Conservation (phyloP, 2,888 invertebrate genomes). For the Stramonita haemastoma region DNA sequence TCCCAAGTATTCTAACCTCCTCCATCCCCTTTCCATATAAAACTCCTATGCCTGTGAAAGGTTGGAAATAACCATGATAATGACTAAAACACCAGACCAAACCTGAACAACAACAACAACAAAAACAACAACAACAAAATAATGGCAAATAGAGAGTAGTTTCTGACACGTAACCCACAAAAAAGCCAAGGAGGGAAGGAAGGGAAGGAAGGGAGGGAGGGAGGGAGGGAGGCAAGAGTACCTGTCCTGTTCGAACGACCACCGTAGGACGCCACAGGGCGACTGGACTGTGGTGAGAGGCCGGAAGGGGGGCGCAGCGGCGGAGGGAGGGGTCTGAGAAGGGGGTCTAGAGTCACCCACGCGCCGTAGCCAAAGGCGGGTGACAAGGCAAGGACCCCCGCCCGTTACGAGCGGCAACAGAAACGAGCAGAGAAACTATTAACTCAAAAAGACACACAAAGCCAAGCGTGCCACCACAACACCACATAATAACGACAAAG, state of each 20-base stretch:
- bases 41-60: too few species aligned
- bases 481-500: too few species aligned
- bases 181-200: too few species aligned
- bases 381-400: background rate
- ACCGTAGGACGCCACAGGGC: conserved; percentile 46
- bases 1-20: too few species aligned
- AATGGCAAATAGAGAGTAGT: too few species aligned
- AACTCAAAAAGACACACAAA: conserved; percentile 22
- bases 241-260: conserved; percentile 53
- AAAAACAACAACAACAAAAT: too few species aligned
- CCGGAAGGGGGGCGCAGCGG: conserved; percentile 37
- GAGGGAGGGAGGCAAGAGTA: background rate
- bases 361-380: conserved; percentile 14
- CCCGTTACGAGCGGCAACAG: conserved; percentile 23
- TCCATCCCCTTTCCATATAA: too few species aligned
- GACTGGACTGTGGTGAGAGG: conserved; percentile 51
- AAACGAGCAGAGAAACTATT: conserved; percentile 36
- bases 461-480: background rate
- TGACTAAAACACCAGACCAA: too few species aligned
- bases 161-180: too few species aligned
- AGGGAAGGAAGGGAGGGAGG: too few species aligned
- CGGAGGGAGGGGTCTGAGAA: conserved; percentile 42
- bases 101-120: too few species aligned
- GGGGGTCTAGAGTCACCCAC: conserved; percentile 41
- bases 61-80: too few species aligned